These are phyloP conservation scores for Argynnis bischoffii DNA, from an alignment of 2,888 invertebrate species.

Conservation along the genomic window DNA sequence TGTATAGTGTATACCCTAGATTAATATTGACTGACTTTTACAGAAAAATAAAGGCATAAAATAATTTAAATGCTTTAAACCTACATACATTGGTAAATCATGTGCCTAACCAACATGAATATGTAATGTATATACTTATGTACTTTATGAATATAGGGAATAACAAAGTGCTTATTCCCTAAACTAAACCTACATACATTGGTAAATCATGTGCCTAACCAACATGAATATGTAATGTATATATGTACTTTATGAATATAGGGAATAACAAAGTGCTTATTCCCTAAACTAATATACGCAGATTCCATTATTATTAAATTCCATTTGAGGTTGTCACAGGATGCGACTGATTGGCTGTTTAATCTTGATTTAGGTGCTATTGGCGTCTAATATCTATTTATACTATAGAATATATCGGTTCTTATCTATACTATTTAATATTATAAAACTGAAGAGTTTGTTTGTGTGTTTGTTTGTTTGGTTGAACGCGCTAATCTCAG, in stretches of 20 bases:
- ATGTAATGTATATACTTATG: not conserved
- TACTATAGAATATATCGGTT: slow-evolving; percentile 7
- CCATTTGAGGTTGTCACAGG: slow-evolving; percentile 25
- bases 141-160: not conserved
- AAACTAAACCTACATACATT: slow-evolving; percentile 3
- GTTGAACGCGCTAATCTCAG: no score
- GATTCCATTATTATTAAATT: slow-evolving; percentile 35
- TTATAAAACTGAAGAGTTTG: no score
- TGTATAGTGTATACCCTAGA: no score
- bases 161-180: not conserved
- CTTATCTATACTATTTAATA: no score
- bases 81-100: no score
- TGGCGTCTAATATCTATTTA: slow-evolving; percentile 18
- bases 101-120: no score
- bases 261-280: not conserved
- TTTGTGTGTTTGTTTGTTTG: no score
- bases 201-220: no score
- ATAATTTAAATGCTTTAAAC: no score
- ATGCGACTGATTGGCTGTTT: slow-evolving; percentile 29
- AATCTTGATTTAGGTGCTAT: slow-evolving; percentile 28
- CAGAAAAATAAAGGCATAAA: no score
- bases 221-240: no score
- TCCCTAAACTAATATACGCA: slow-evolving; percentile 24
- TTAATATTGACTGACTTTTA: no score
- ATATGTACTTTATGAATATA: not conserved